Percentiles rank a stretch among this genome's conserved stretches.
phyloP scores from a whole-genome alignment of 2,113 vertebrate species.

The Tenrec ecaudatus region DNA sequence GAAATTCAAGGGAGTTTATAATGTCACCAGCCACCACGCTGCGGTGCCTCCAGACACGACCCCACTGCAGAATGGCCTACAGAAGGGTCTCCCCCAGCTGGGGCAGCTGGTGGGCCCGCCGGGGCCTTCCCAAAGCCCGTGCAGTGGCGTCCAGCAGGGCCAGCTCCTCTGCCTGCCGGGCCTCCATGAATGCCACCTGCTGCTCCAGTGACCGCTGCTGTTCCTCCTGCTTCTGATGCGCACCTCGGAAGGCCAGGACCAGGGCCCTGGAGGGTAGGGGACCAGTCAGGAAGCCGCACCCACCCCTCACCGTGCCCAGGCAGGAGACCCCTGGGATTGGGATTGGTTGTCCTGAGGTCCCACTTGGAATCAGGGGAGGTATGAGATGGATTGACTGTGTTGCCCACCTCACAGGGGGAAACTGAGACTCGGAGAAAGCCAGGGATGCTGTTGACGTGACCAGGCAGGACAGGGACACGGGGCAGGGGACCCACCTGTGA shows the following conservation, averaged over 20 bases:
- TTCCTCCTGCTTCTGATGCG: constrained; percentile 90
- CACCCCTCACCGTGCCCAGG: background rate
- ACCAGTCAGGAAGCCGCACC: background rate
- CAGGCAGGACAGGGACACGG: rapidly evolving
- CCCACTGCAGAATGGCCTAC: background rate
- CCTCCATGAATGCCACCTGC: constrained; percentile 86
- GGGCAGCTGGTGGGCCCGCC: constrained; percentile 66
- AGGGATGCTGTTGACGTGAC: background rate
- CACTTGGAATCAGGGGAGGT: background rate
- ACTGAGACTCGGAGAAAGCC: background rate
- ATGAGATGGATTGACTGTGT: background rate
- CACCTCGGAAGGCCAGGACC: constrained; percentile 87
- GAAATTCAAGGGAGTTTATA: constrained; percentile 48
- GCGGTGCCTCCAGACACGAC: background rate
- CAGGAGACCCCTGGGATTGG: background rate
- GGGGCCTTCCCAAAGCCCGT: background rate
- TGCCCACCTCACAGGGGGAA: background rate
- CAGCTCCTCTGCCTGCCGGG: constrained; percentile 85
- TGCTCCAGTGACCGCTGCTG: constrained; percentile 90
- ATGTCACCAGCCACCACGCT: background rate
- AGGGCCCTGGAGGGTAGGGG: constrained; percentile 85
- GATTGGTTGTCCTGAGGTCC: background rate
- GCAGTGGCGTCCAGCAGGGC: constrained; percentile 71
- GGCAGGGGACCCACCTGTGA: constrained; percentile 87
- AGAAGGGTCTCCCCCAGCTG: constrained; percentile 72